Conservation (phyloP, 2,888 invertebrate genomes). For the Drosophila mulleri region DNA sequence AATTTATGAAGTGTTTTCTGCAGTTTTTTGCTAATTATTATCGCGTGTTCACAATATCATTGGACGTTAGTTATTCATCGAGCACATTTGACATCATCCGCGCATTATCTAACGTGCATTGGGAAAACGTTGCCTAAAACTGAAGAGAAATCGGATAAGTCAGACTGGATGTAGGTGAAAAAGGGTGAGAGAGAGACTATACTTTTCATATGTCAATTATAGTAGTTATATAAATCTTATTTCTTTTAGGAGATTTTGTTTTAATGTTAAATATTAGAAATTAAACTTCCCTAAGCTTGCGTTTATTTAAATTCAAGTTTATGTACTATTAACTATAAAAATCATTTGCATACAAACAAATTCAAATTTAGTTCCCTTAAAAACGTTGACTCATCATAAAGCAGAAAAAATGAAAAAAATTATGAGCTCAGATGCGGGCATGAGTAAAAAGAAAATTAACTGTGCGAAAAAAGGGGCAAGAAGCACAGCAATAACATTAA, state of each 20-base stretch:
- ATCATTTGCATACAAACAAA: slow-evolving; percentile 10
- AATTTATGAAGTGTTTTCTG: slow-evolving; percentile 26
- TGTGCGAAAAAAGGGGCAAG: slow-evolving; percentile 69
- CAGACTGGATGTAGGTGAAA: neutral
- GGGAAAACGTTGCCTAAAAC: slow-evolving; percentile 12
- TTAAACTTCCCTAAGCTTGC: neutral
- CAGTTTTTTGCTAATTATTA: slow-evolving; percentile 41
- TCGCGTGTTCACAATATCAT: slow-evolving; percentile 48
- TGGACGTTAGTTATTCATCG: slow-evolving; percentile 27
- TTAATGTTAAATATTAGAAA: neutral
- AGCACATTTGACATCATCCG: slow-evolving; percentile 29
- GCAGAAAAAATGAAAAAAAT: slow-evolving; percentile 22
- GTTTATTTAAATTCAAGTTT: neutral
- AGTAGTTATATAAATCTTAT: no score
- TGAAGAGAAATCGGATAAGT: slow-evolving; percentile 18
- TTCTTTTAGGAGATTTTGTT: no score
- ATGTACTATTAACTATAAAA: neutral
- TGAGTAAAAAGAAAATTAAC: slow-evolving; percentile 55
- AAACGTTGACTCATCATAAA: slow-evolving; percentile 49
- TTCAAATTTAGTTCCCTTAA: slow-evolving; percentile 15
- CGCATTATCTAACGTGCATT: slow-evolving; percentile 23
- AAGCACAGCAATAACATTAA: slow-evolving; percentile 65
- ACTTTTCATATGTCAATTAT: no score
- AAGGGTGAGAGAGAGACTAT: neutral
- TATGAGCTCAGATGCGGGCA: slow-evolving; percentile 39